Percentiles rank a stretch among this genome's conserved stretches.
Conservation (phyloP, 2,113 vertebrate genomes). For the Neomonachus schauinslandi region DNA sequence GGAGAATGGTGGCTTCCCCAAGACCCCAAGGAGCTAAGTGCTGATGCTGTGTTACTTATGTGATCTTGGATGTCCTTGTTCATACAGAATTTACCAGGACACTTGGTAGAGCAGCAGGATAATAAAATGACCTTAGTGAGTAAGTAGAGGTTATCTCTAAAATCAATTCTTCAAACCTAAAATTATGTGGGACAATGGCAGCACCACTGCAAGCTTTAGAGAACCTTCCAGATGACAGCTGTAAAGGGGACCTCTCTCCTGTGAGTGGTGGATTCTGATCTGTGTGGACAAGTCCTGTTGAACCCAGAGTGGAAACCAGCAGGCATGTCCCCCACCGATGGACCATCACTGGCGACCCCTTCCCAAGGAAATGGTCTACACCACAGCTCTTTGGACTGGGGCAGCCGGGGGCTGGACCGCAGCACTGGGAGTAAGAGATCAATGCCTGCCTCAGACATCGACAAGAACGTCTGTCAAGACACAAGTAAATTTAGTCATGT, state of each 20-base stretch:
- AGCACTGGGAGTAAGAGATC: too few relatives aligned
- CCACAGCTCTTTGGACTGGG: fast-evolving
- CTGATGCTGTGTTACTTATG: not conserved
- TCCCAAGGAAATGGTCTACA: not conserved
- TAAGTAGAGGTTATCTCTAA: not conserved
- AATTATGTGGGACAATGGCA: not conserved
- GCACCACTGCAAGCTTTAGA: not conserved
- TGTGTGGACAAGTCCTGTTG: not conserved
- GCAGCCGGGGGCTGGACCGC: fast-evolving
- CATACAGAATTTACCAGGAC: not conserved
- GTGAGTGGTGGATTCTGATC: not conserved
- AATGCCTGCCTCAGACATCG: too few relatives aligned
- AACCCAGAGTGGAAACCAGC: not conserved
- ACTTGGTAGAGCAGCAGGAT: not conserved
- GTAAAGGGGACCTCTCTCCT: not conserved
- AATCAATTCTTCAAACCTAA: not conserved
- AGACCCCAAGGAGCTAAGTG: not conserved
- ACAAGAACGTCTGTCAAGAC: not conserved
- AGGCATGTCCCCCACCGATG: not conserved
- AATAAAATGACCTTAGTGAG: not conserved
- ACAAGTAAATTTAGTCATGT: not conserved
- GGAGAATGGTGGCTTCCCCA: not conserved
- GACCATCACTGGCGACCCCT: not conserved
- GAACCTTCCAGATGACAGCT: not conserved
- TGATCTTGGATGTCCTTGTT: not conserved